phyloP scores from a whole-genome alignment of 2,888 invertebrate genomes.

The Octonoba sinensis region DNA sequence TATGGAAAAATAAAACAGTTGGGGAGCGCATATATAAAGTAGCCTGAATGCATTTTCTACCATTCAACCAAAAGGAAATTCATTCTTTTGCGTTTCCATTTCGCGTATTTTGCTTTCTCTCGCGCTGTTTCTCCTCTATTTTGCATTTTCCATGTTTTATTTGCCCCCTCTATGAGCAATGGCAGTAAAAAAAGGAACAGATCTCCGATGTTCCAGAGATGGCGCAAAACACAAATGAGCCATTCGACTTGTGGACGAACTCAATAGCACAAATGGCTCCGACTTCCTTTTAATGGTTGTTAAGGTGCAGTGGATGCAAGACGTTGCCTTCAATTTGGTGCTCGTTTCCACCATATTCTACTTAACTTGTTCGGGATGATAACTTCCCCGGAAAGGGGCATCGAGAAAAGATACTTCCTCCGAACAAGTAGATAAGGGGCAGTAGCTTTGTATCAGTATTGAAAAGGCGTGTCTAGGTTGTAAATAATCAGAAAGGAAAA shows the following conservation, averaged over 20 bases:
- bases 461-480: too few species aligned
- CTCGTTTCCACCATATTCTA: too few species aligned
- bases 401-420: too few species aligned
- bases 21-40: not conserved
- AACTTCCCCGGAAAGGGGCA: too few species aligned
- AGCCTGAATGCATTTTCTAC: constrained; percentile 9
- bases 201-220: not conserved
- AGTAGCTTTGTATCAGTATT: too few species aligned
- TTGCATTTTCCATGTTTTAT: not conserved
- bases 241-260: not conserved
- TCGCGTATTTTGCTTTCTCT: not conserved
- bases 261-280: too few species aligned
- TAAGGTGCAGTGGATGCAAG: too few species aligned
- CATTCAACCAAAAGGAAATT: constrained; percentile 12
- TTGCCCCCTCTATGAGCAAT: not conserved
- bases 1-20: constrained; percentile 14
- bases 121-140: not conserved
- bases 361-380: too few species aligned
- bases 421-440: too few species aligned
- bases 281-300: too few species aligned
- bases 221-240: constrained; percentile 5
- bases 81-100: constrained; percentile 3
- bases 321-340: too few species aligned
- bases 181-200: not conserved
- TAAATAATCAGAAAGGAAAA: too few species aligned